Conservation (phyloP, 2,888 invertebrate genomes). For the Cryptophagus acutangulus region DNA sequence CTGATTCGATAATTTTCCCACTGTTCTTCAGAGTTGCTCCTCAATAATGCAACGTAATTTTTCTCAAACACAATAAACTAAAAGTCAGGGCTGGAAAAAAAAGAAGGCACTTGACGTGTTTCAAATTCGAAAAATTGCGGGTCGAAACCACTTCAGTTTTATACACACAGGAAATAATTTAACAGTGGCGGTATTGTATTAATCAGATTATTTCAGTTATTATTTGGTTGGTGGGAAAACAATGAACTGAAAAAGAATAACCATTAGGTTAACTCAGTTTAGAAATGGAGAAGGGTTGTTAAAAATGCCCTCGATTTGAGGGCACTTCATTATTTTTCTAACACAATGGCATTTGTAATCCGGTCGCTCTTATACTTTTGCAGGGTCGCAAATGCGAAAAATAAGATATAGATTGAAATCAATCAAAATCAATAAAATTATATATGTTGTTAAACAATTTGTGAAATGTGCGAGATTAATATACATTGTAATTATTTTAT, state of each 20-base stretch:
- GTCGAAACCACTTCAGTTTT: not conserved
- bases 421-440: no score
- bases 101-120: constrained; percentile 3
- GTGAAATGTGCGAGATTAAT: no score
- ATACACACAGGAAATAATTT: constrained; percentile 1
- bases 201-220: constrained; percentile 4
- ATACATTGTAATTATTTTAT: no score
- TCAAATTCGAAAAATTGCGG: not conserved
- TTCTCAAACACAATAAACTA: no score
- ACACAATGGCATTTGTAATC: constrained; percentile 14
- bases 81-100: no score
- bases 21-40: no score
- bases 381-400: no score
- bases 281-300: constrained; percentile 23
- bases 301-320: constrained; percentile 14
- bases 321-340: constrained; percentile 17
- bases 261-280: constrained; percentile 19
- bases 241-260: constrained; percentile 29
- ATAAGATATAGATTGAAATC: no score
- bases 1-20: no score
- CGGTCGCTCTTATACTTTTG: not conserved
- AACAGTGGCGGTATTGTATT: constrained; percentile 6
- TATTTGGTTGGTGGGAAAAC: constrained; percentile 17
- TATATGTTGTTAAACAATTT: no score
- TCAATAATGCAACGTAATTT: no score